These are phyloP conservation scores for Nephila pilipes DNA, from an alignment of 1,140 invertebrate genomes.

Conservation along the genomic window DNA sequence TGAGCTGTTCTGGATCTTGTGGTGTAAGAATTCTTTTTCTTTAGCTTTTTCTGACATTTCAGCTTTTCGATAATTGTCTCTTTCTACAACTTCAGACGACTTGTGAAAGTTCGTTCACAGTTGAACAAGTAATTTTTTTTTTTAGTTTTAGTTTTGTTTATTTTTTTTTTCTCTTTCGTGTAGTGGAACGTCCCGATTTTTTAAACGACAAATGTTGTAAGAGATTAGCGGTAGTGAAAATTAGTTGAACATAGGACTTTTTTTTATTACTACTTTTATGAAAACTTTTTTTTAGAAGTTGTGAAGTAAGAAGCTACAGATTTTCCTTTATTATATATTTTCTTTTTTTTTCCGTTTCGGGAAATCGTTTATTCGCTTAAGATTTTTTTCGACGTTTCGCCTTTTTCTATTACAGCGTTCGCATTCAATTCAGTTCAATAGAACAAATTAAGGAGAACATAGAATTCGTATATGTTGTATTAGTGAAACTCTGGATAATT, in stretches of 20 bases:
- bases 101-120: background rate
- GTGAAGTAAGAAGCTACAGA: background rate
- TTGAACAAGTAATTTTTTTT: background rate
- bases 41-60: background rate
- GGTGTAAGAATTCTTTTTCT: background rate
- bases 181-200: background rate
- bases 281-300: background rate
- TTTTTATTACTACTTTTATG: background rate
- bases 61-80: conserved; percentile 35
- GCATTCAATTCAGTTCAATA: no score
- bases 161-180: background rate
- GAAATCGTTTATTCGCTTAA: background rate
- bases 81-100: background rate
- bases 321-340: background rate
- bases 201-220: background rate
- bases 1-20: background rate
- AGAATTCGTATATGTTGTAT: no score
- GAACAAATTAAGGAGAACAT: no score
- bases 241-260: background rate
- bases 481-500: no score
- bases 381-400: background rate
- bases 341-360: background rate
- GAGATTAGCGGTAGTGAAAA: background rate
- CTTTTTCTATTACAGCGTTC: no score
- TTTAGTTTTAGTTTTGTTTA: background rate